These are phyloP conservation scores for Fragum fragum DNA, from an alignment of 2,888 invertebrate species.

Conservation along the genomic window DNA sequence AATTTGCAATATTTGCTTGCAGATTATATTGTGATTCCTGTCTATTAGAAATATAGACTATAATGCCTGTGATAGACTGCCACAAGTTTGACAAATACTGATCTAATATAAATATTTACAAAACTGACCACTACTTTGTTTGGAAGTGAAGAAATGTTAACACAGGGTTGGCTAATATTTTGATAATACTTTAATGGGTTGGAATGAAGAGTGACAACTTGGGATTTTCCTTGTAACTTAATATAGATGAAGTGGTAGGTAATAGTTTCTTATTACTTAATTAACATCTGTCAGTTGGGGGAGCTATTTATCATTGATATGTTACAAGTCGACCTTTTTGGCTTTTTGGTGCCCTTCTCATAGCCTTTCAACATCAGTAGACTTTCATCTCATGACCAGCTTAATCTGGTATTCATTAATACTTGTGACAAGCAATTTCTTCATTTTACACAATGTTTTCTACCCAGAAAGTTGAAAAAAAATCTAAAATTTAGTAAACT, in stretches of 20 bases:
- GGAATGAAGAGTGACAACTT: slow-evolving; percentile 26
- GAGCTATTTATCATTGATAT: slow-evolving; percentile 20
- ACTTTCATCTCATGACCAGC: too few relatives aligned
- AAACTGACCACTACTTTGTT: slow-evolving; percentile 27
- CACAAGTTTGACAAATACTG: slow-evolving; percentile 30
- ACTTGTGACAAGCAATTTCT: too few relatives aligned
- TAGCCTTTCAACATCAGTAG: too few relatives aligned
- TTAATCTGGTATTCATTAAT: too few relatives aligned
- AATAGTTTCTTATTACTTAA: slow-evolving; percentile 27
- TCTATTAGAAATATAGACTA: slow-evolving; percentile 17
- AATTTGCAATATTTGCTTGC: slow-evolving; percentile 21
- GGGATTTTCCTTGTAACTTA: slow-evolving; percentile 12
- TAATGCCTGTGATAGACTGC: slow-evolving; percentile 11
- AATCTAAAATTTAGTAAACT: too few relatives aligned
- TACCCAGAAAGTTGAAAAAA: too few relatives aligned
- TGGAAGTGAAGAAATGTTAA: slow-evolving; percentile 28
- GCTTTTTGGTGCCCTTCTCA: not conserved
- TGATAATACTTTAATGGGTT: slow-evolving; percentile 25
- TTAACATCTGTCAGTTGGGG: slow-evolving; percentile 26
- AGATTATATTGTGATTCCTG: slow-evolving; percentile 23
- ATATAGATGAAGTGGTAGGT: slow-evolving; percentile 30
- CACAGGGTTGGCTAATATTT: slow-evolving; percentile 22
- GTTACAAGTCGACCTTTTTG: not conserved
- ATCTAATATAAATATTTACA: slow-evolving; percentile 27
- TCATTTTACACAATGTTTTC: too few relatives aligned